Evolutionary conservation across 2,888 invertebrate species (phyloP), one percentile per base, ranked within the genome.

Genomic region (Chorisops tibialis): DNA sequence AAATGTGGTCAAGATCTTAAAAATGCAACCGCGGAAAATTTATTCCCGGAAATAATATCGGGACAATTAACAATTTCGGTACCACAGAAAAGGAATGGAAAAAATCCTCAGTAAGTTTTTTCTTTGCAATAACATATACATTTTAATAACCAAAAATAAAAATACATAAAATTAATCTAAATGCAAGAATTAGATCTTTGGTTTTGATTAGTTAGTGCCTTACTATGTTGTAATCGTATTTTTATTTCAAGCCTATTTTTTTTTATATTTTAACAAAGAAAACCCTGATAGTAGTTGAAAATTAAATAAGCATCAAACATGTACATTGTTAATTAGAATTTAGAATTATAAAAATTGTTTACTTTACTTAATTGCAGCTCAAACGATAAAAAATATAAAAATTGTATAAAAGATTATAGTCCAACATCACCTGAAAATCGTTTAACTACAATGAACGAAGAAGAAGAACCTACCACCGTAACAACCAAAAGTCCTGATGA

Each of bases 401-500:
- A 1, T 83, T 37, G 37, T 59, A 83, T 35, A 73, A 76, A 35
- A 71, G 73, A 52, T 54, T 58, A 60, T 37, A 65, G 70, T 68
- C 60, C 75, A 71, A 68, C 16, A 70, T 78, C 81, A 16, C 1
- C 30, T 30, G 85, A 85, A 68, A 81, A 84, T 70, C 83, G 92
- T 66, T 80, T 93, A 43, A 91, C 93, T 21, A 91, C 89, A 35
- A 93, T 93, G 91, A 86, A 86, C 65, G 92, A 93, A 77, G 90
- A 89, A 66, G 92, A 93, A 68, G 91, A 90, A 75, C 89, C 16
- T 12, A 58, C 56, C 12, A 21, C 45, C 14, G 39, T 21, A 14
- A 14, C 54, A 21, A 14, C 37, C 21, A 37, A 47, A 2, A 24
- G 16, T 47, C 12, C 21, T 24, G 60, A 52, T 39, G 51, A 50